phyloP scores from a whole-genome alignment of 2,888 invertebrate species.

The Melikaiella ostensackeni region DNA sequence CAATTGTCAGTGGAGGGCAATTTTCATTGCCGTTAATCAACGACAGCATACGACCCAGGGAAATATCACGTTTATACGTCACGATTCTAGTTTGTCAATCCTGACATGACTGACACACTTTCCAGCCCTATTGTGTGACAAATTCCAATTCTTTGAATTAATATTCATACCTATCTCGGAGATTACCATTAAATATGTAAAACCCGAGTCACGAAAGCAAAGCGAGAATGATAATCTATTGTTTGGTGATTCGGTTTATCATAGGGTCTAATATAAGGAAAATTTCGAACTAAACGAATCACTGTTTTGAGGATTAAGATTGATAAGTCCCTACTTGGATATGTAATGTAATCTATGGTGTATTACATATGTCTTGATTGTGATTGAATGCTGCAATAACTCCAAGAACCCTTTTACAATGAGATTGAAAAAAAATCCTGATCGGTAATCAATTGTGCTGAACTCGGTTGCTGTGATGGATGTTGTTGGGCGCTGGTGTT shows the following conservation, averaged over 20 bases:
- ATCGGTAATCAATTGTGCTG: slow-evolving; percentile 5
- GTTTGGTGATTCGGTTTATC: too few species aligned
- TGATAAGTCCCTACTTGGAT: neutral
- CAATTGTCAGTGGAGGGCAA: slow-evolving; percentile 33
- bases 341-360: neutral
- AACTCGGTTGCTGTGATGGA: neutral
- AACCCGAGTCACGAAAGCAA: too few species aligned
- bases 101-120: slow-evolving; percentile 28
- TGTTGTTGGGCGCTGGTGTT: slow-evolving; percentile 41
- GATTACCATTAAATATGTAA: too few species aligned
- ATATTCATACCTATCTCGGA: neutral
- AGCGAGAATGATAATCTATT: too few species aligned
- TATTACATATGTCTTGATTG: neutral
- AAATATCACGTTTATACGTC: slow-evolving; percentile 8
- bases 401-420: neutral
- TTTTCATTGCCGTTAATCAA: slow-evolving; percentile 38
- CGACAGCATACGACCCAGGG: neutral
- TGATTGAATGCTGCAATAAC: neutral
- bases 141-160: slow-evolving; percentile 20
- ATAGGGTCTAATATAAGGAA: too few species aligned
- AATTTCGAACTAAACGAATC: neutral
- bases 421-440: neutral
- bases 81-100: slow-evolving; percentile 15
- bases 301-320: neutral
- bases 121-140: slow-evolving; percentile 15